Evolutionary conservation across 2,113 vertebrate genomes (phyloP).

Genomic region (Nibea coibor): DNA sequence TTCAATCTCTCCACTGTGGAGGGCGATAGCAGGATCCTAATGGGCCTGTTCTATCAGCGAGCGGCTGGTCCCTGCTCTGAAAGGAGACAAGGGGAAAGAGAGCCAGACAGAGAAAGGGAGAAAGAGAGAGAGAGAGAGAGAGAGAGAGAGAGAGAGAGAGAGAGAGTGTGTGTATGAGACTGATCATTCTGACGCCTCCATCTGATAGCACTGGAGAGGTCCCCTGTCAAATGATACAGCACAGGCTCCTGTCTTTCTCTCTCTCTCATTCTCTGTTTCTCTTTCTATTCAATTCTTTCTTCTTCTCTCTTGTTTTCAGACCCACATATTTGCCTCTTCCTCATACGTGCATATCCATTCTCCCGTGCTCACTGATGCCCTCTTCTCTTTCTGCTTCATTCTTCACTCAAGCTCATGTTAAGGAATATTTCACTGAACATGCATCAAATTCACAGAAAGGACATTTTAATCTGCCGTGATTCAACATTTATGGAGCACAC

Average conservation of each 20-base stretch:
- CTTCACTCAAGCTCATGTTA: neutral
- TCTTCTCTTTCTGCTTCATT: neutral
- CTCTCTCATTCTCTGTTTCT: slow-evolving; percentile 13
- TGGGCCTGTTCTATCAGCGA: slow-evolving; percentile 92
- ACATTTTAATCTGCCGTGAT: slow-evolving; percentile 22
- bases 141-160: slow-evolving; percentile 36
- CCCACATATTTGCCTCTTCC: slow-evolving; percentile 15
- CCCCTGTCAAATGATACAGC: slow-evolving; percentile 92
- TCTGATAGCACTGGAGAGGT: slow-evolving; percentile 91
- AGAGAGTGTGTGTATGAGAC: slow-evolving; percentile 78
- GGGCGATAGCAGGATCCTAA: slow-evolving; percentile 93
- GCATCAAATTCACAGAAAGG: neutral
- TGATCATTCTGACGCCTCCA: slow-evolving; percentile 87
- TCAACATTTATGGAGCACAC: neutral
- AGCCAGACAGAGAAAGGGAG: slow-evolving; percentile 45
- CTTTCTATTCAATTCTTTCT: slow-evolving; percentile 34
- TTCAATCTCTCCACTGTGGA: slow-evolving; percentile 91
- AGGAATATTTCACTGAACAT: neutral
- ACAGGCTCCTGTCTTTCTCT: slow-evolving; percentile 83
- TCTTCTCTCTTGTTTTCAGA: slow-evolving; percentile 3
- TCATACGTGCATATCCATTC: slow-evolving; percentile 16
- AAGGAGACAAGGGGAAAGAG: slow-evolving; percentile 67
- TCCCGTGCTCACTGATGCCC: neutral
- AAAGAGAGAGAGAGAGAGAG: slow-evolving; percentile 36
- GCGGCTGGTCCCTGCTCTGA: slow-evolving; percentile 83